Conservation (phyloP, 2,113 vertebrate species). For the Saguinus midas region DNA sequence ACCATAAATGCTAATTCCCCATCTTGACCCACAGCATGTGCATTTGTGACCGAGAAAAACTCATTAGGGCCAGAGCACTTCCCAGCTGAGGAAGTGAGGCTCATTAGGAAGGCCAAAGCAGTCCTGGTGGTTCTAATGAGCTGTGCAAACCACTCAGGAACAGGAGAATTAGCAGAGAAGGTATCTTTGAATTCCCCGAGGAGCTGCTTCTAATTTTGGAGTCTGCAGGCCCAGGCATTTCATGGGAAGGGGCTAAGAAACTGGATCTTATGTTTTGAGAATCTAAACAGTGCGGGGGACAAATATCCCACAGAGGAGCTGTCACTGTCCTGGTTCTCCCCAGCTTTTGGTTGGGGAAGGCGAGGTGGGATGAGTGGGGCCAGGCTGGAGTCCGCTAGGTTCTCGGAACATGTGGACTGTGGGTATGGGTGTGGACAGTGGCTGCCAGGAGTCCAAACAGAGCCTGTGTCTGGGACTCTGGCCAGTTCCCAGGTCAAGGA, state of each 20-base stretch:
- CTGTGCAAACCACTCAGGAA: conserved; percentile 21
- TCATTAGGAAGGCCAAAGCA: background rate
- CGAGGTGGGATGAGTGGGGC: too few relatives aligned
- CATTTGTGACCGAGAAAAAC: background rate
- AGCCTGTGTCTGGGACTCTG: background rate
- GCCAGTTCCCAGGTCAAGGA: background rate
- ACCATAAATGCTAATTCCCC: background rate
- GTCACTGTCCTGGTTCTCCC: background rate
- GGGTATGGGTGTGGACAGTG: background rate
- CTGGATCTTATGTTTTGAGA: background rate
- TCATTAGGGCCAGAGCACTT: background rate
- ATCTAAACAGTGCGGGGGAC: background rate
- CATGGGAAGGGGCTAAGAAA: background rate
- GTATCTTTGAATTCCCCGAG: background rate
- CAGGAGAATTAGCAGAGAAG: background rate
- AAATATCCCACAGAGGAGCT: background rate
- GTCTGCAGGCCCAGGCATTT: background rate
- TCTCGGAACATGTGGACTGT: background rate
- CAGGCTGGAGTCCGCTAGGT: background rate
- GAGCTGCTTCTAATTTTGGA: background rate
- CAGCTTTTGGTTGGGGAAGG: background rate
- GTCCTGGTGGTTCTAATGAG: conserved; percentile 38
- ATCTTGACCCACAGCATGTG: background rate
- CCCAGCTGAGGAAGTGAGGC: background rate
- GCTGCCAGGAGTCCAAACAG: background rate